Percentiles rank a stretch among this genome's conserved stretches.
Conservation (phyloP, 2,797 vertebrate genomes). For the Etheostoma perlongum region DNA sequence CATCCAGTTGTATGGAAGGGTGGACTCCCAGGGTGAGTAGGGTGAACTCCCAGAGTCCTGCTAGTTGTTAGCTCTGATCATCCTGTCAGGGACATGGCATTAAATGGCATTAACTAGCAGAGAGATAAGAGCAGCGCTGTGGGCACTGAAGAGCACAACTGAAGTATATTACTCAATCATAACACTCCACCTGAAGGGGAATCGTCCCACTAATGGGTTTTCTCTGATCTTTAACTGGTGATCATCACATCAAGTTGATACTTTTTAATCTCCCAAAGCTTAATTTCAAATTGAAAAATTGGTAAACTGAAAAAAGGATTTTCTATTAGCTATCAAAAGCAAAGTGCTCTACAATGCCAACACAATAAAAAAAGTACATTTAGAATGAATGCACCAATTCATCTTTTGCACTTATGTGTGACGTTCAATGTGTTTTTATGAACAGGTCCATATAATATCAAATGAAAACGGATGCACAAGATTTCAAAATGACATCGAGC, state of each 20-base stretch:
- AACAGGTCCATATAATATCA: neutral
- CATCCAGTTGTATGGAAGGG: neutral
- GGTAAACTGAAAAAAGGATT: neutral
- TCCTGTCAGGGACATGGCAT: neutral
- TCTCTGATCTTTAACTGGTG: slow-evolving; percentile 18
- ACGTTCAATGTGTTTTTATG: neutral
- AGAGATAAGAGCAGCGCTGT: neutral
- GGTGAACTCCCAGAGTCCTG: neutral
- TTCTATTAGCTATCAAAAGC: slow-evolving; percentile 1
- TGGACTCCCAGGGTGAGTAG: neutral
- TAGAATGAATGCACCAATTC: neutral
- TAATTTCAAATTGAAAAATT: slow-evolving; percentile 9
- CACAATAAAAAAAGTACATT: neutral
- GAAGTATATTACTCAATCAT: neutral
- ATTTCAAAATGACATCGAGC: too few species aligned
- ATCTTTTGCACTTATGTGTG: neutral
- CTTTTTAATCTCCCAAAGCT: neutral
- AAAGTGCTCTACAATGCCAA: neutral
- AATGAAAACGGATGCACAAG: too few species aligned
- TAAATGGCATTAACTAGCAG: neutral
- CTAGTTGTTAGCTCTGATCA: neutral
- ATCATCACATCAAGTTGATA: slow-evolving; percentile 11
- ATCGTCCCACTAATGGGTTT: neutral
- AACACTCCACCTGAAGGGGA: neutral
- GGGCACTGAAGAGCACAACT: neutral